Percentiles rank a stretch among this genome's conserved stretches.
These are phyloP conservation scores for Cybosia mesomella DNA, from an alignment of 2,888 invertebrate species.

Conservation along the genomic window DNA sequence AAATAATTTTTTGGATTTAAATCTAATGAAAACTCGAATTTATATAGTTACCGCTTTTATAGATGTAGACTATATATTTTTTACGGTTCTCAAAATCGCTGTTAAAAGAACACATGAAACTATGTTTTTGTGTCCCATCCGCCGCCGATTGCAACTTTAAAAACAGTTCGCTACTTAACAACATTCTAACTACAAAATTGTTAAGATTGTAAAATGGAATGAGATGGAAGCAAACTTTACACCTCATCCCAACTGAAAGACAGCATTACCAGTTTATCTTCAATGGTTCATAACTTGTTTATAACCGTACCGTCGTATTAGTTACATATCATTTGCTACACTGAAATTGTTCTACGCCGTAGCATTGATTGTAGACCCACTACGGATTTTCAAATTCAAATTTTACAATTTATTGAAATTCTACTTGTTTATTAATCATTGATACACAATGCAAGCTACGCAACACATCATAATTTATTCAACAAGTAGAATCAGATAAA, in stretches of 20 bases:
- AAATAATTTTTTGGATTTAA: not conserved
- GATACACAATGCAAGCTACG: not conserved
- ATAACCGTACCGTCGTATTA: constrained; percentile 14
- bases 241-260: not conserved
- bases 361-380: constrained; percentile 33
- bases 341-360: constrained; percentile 40
- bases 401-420: constrained; percentile 24
- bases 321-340: constrained; percentile 22
- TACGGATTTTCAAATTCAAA: constrained; percentile 28
- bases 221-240: not conserved
- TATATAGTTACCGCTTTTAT: not conserved
- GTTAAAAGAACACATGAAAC: not conserved
- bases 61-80: not conserved
- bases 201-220: too few relatives aligned
- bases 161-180: not conserved
- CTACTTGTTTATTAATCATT: not conserved
- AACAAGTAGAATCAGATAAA: not conserved
- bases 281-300: constrained; percentile 8
- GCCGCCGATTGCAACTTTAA: too few relatives aligned
- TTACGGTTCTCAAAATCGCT: not conserved
- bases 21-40: not conserved
- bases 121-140: not conserved
- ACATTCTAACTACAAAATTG: not conserved
- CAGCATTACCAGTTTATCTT: constrained; percentile 3
- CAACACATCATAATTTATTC: constrained; percentile 4